Evolutionary conservation across 2,797 vertebrate genomes (phyloP), one percentile per base, ranked within the genome.

Genomic region (Halcyon smyrnensis): DNA sequence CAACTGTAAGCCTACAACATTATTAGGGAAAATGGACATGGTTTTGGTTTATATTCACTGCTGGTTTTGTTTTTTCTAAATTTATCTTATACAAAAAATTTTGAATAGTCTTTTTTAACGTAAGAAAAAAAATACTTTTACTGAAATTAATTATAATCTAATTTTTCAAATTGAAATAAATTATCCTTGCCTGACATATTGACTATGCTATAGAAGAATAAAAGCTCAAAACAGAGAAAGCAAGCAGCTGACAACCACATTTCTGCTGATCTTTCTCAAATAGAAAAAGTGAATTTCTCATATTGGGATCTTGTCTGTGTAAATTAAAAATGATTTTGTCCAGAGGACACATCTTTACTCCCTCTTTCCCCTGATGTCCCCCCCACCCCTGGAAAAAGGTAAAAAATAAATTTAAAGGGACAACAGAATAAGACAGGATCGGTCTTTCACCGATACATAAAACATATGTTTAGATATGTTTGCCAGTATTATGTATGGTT

Each of bases 401-500:
- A 41, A 48, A 15, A 4, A 45, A 17, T 23, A 59, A 27, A 32
- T 83, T 15, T 90, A 54, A 87, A n/a, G 25, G 2, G 11, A 37
- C 12, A 50, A 21, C 4, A 50, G 64, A 32, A 15, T 60, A 50
- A 5, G 21, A 24, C 3, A 0, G 11, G 4, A 36, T 53, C 30
- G 34, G 13, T 15, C 5, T 63, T 81, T 59, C 25, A 59, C 5
- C 32, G 11, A 13, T 17, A 32, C 6, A 87, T 23, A 78, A 78
- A 50, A 43, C 1, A 0, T 28, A 19, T 15, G 5, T 69, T 75
- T 57, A 16, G 12, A 16, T 65, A 21, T 41, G 20, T 78, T 86
- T 90, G 3, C 18, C n/a, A 43, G 11, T 28, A 39, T 45, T 51
- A 30, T 0, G 0, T 6, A 10, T 0, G 0, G 10, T 12, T 76